phyloP scores from a whole-genome alignment of 1,140 invertebrate genomes.

The Habropoda laboriosa region DNA sequence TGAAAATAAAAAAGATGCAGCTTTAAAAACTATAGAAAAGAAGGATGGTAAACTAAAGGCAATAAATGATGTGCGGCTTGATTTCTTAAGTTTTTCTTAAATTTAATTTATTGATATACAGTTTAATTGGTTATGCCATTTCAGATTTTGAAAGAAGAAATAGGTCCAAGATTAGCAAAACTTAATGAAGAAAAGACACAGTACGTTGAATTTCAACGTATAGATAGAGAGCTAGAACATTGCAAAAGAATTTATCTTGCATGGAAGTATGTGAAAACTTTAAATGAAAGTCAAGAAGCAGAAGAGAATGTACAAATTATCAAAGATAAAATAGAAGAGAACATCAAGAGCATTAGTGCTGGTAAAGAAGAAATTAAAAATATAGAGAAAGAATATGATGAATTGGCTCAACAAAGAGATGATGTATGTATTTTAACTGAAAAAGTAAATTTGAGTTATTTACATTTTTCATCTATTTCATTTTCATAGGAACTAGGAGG shows the following conservation, averaged over 20 bases:
- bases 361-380: constrained; percentile 83
- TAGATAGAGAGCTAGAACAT: constrained; percentile 93
- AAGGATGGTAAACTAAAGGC: constrained; percentile 96
- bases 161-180: constrained; percentile 93
- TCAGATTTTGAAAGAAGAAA: constrained; percentile 93
- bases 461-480: constrained; percentile 3
- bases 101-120: constrained; percentile 27
- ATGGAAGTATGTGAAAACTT: constrained; percentile 86
- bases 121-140: constrained; percentile 35
- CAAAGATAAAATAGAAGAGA: constrained; percentile 81
- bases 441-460: constrained; percentile 5
- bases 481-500: constrained; percentile 57
- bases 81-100: not conserved
- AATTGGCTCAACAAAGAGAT: constrained; percentile 83
- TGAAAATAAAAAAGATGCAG: constrained; percentile 95
- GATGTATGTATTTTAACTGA: constrained; percentile 78
- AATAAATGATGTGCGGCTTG: constrained; percentile 88
- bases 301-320: constrained; percentile 82
- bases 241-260: constrained; percentile 89
- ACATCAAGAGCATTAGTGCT: constrained; percentile 82
- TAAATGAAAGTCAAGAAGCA: constrained; percentile 82
- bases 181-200: constrained; percentile 92
- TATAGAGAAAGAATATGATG: constrained; percentile 82
- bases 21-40: constrained; percentile 94
- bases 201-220: constrained; percentile 94